Evolutionary conservation across 2,888 invertebrate species (phyloP), one percentile per base, ranked within the genome.

Genomic region (Thymelicus sylvestris): DNA sequence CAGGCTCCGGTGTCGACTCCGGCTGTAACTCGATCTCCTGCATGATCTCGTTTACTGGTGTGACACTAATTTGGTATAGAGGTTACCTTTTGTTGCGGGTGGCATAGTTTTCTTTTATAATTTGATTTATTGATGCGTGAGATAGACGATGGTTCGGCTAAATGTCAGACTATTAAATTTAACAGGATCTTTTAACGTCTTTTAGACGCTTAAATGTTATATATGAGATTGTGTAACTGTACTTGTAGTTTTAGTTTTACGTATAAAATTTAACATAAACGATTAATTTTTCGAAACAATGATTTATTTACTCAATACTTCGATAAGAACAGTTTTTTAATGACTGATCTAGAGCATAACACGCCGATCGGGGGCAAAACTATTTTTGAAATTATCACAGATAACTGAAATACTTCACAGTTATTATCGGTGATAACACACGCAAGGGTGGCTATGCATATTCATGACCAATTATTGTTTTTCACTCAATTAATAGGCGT

Each of bases 1-100:
- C 68, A 74, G 83, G 83, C 81, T 83, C 80, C 77, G 81, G 78
- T 85, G 83, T 81, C 83, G 74, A 74, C 74, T 77, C 74, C 61
- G 66, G 72, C 87, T 86, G 79, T 82, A 81, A 76, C 87, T 88
- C 76, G 73, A 74, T 79, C 80, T 73, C 78, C 78, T 77, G 79
- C 78, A 80, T 72, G 76, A 47, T 77, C 81, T 77, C 76, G 79
- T 85, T 82, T 79, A 78, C 79, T 79, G 78, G 74, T 72, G 67
- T 81, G 79, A 81, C 79, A 80, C 77, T 79, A 70, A 74, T 75
- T 74, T 66, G 62, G 66, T 77, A 72, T 71, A 74, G 73, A 66
- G 72, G 76, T 72, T 67, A 67, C 69, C 59, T 69, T 64, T 47
- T 69, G 63, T 69, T 65, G 24, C 55, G 65, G 8, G 50, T 55